Base-by-base conservation (phyloP, 2,113 vertebrate species). In the Lagopus leucura region DNA sequence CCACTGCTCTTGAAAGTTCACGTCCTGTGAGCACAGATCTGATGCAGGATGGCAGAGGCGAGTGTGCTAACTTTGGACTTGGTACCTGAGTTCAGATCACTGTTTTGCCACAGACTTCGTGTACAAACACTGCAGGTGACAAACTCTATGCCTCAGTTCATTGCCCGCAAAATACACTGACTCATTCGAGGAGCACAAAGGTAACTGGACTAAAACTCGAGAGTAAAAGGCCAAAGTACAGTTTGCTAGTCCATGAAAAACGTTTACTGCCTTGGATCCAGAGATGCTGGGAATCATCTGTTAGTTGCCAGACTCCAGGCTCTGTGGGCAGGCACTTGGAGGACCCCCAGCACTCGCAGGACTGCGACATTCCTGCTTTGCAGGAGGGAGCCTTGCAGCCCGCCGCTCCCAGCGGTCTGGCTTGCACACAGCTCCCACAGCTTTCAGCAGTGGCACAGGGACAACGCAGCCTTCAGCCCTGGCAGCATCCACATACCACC, bases 61-160 rank as follows among this genome's bases (percentile, higher is more conserved):
- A 90, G 43, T 66, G 80, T 70, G 63, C 65, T 81, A 77, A 77
- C 85, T 75, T 9, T 52, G 55, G 85, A 94, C 91, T 88, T 60
- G 27, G 61, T 70, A 91, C 78, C 64, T 4, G 25, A 57, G 74
- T 78, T 70, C 69, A 89, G 28, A 43, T 1, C 47, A 16, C 40
- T 55, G 10, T 74, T 92, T 61, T 60, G 80, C 52, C 87, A 91
- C 71, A 67, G 17, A n/a, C 15, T 9, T 64, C 36, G 64, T 57
- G 30, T 12, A 27, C 40, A 61, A 89, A 43, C 30, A 65, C 11
- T 17, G 19, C n/a, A 28, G 81, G 58, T 8, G 58, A 61, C 81
- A 65, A 38, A 40, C 28, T 58, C 63, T 42, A 0, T n/a, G 69
- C 14, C 43, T 81, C 52, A 58, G 81, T 8, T 87, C 82, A 34